These are phyloP conservation scores for Dinomys branickii DNA, from an alignment of 2,113 vertebrate species.

Conservation along the genomic window DNA sequence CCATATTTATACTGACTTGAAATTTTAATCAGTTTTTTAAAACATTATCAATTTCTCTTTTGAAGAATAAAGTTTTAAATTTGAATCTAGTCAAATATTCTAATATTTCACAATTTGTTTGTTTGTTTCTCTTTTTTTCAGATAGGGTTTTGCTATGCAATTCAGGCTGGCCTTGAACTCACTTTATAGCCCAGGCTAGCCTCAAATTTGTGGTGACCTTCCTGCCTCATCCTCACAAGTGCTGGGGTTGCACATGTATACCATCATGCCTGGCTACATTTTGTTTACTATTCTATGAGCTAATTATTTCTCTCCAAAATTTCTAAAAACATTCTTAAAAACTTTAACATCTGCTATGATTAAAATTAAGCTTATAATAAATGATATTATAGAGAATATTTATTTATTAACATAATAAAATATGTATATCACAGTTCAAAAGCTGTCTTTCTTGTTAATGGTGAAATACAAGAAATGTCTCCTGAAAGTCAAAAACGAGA, in stretches of 20 bases:
- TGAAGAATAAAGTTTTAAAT: slow-evolving; percentile 36
- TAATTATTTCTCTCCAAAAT: slow-evolving; percentile 43
- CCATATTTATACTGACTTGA: slow-evolving; percentile 7
- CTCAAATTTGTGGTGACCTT: not conserved
- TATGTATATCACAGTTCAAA: not conserved
- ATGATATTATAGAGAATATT: not conserved
- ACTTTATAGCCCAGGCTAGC: not conserved
- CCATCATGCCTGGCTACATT: not conserved
- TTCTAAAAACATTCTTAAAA: slow-evolving; percentile 4
- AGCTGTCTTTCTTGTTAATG: not conserved
- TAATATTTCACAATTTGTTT: not conserved
- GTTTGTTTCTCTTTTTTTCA: not conserved
- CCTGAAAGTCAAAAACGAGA: slow-evolving; percentile 24
- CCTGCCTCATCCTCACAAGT: not conserved
- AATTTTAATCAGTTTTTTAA: slow-evolving; percentile 30
- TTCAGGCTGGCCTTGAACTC: not conserved
- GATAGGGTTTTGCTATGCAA: not conserved
- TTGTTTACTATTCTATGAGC: slow-evolving; percentile 23
- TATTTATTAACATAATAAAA: slow-evolving; percentile 7
- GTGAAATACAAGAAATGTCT: not conserved
- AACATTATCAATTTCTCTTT: not conserved
- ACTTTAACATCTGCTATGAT: slow-evolving; percentile 48
- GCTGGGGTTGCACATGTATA: not conserved
- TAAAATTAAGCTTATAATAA: slow-evolving; percentile 61
- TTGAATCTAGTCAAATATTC: slow-evolving; percentile 6